Conservation (phyloP, 2,113 vertebrate species). For the Procapra przewalskii region DNA sequence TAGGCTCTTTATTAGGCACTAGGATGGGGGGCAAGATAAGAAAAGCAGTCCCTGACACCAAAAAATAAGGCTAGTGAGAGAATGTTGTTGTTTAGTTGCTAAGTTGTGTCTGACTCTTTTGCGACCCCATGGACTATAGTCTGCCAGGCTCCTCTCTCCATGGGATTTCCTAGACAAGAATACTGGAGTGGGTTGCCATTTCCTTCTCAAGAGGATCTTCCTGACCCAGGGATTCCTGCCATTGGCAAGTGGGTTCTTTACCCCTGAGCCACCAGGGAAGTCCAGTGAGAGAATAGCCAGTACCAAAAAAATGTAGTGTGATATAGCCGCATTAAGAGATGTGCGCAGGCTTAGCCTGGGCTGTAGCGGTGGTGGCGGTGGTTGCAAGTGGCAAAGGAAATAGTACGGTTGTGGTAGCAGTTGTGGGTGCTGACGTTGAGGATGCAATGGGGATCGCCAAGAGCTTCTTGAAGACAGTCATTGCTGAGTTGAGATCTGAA, state of each 20-base stretch:
- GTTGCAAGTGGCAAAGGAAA: background rate
- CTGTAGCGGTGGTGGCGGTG: no score
- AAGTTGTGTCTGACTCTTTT: background rate
- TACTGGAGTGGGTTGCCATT: background rate
- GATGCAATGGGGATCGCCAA: background rate
- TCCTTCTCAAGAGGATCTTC: background rate
- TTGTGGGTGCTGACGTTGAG: background rate
- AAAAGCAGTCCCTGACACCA: background rate
- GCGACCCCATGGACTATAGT: background rate
- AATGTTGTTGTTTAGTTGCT: background rate
- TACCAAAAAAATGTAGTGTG: background rate
- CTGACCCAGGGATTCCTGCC: background rate
- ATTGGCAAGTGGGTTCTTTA: background rate
- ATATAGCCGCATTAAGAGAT: background rate
- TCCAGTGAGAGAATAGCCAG: background rate
- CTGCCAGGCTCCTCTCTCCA: background rate
- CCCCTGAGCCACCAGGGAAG: background rate
- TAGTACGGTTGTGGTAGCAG: background rate
- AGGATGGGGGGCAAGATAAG: background rate
- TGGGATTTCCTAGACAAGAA: background rate
- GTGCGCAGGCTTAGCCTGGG: background rate
- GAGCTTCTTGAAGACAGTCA: background rate
- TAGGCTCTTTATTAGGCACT: background rate
- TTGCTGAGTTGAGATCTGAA: background rate
- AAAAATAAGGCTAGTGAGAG: background rate